phyloP scores from a whole-genome alignment of 1,140 invertebrate species.

The Macrobrachium nipponense region DNA sequence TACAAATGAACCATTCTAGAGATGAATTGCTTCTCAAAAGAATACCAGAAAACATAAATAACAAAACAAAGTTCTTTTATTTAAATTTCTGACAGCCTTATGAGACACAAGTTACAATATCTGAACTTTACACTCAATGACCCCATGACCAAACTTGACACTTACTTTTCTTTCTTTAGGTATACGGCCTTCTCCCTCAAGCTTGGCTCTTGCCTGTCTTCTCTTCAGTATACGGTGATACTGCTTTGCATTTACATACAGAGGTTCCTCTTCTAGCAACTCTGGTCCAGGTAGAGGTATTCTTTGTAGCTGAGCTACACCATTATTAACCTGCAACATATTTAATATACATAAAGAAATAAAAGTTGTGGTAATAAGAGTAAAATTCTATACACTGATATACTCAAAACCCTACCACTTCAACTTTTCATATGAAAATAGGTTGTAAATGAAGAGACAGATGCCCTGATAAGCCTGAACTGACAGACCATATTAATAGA shows the following conservation, averaged over 20 bases:
- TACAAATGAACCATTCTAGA: not conserved
- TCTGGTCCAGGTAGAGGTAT: conserved; percentile 78
- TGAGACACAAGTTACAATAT: conserved; percentile 64
- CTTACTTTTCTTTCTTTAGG: conserved; percentile 85
- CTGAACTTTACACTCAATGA: conserved; percentile 71
- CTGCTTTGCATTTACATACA: conserved; percentile 99
- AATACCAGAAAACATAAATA: not conserved
- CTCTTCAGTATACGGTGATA: conserved; percentile 93
- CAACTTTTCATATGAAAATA: too few relatives aligned
- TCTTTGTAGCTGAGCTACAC: conserved; percentile 74
- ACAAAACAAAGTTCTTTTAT: conserved; percentile 2
- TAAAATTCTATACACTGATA: not conserved
- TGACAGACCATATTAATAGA: too few relatives aligned
- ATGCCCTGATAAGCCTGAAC: too few relatives aligned
- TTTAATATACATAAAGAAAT: conserved; percentile 14
- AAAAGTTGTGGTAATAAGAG: not conserved
- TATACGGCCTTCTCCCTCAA: conserved; percentile 93
- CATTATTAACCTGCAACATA: conserved; percentile 68
- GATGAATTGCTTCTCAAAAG: conserved; percentile 2
- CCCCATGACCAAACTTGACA: not conserved
- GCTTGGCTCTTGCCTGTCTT: conserved; percentile 87
- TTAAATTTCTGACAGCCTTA: not conserved
- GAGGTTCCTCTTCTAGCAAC: conserved; percentile 89
- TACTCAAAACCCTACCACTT: too few relatives aligned
- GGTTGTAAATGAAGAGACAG: too few relatives aligned